These are phyloP conservation scores for Dermochelys coriacea DNA, from an alignment of 2,797 vertebrate species.

Conservation along the genomic window DNA sequence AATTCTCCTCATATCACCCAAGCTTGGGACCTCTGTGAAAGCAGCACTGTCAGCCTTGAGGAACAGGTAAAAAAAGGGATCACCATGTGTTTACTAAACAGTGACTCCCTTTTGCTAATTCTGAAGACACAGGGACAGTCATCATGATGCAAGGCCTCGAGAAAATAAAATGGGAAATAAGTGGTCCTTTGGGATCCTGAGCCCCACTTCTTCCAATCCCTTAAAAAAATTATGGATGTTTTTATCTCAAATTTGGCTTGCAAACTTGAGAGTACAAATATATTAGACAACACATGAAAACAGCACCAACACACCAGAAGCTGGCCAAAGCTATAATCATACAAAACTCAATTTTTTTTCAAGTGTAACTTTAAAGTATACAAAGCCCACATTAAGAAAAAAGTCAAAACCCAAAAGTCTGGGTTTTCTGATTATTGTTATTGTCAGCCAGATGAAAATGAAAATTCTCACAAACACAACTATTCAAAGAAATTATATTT, in stretches of 20 bases:
- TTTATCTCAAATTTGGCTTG: background rate
- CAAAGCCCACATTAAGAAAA: background rate
- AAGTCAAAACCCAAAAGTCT: background rate
- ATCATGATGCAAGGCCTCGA: background rate
- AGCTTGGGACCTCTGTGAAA: background rate
- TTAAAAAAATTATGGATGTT: background rate
- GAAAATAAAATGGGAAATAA: background rate
- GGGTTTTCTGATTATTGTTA: too few species aligned
- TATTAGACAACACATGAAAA: background rate
- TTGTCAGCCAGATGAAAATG: background rate
- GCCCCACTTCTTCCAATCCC: fast-evolving
- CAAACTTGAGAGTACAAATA: background rate
- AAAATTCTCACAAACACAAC: background rate
- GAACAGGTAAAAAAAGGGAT: background rate
- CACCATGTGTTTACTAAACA: background rate
- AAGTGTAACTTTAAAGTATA: background rate
- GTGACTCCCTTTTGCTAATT: background rate
- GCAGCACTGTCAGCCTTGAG: background rate
- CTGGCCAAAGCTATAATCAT: slow-evolving; percentile 13
- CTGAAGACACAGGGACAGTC: fast-evolving
- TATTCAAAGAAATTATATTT: background rate
- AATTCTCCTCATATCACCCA: background rate
- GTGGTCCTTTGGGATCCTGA: background rate
- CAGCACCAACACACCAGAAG: background rate
- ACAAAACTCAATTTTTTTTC: background rate